These are phyloP conservation scores for Fregetta grallaria DNA, from an alignment of 2,113 vertebrate genomes.

Conservation along the genomic window DNA sequence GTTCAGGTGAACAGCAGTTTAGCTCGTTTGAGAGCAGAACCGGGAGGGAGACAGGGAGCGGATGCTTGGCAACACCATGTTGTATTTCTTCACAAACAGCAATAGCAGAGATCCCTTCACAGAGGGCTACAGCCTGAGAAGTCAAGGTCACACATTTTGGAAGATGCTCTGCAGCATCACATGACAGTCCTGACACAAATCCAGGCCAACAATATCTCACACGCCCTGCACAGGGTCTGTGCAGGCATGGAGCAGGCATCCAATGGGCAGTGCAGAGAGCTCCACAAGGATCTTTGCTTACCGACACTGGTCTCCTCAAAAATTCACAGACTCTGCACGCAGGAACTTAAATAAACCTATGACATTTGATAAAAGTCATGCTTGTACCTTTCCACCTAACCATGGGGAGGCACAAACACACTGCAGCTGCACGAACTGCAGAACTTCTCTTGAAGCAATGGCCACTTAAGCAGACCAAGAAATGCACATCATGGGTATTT, in stretches of 20 bases:
- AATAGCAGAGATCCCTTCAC: not conserved
- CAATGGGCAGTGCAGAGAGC: not conserved
- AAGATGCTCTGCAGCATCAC: conserved; percentile 10
- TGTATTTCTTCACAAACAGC: not conserved
- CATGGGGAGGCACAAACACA: rapidly evolving
- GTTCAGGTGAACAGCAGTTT: rapidly evolving
- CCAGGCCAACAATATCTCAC: not conserved
- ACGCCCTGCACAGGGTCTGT: rapidly evolving
- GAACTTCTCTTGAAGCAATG: not conserved
- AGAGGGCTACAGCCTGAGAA: not conserved
- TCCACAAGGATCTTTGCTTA: not conserved
- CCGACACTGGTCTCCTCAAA: not conserved
- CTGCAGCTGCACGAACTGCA: not conserved
- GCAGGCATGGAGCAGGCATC: not conserved
- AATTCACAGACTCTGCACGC: not conserved
- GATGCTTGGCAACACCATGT: not conserved
- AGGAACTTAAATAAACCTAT: not conserved
- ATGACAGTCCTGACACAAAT: not conserved
- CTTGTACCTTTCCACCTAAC: not conserved
- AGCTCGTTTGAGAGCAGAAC: not conserved
- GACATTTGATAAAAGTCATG: not conserved
- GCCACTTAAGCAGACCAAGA: not conserved
- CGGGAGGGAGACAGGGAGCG: rapidly evolving
- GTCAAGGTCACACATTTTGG: not conserved
- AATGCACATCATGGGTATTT: not conserved